A percentile compares a stretch with the other conserved stretches of the same genome.
phyloP scores from a whole-genome alignment of 2,113 vertebrate genomes.

The Crotalus viridis region DNA sequence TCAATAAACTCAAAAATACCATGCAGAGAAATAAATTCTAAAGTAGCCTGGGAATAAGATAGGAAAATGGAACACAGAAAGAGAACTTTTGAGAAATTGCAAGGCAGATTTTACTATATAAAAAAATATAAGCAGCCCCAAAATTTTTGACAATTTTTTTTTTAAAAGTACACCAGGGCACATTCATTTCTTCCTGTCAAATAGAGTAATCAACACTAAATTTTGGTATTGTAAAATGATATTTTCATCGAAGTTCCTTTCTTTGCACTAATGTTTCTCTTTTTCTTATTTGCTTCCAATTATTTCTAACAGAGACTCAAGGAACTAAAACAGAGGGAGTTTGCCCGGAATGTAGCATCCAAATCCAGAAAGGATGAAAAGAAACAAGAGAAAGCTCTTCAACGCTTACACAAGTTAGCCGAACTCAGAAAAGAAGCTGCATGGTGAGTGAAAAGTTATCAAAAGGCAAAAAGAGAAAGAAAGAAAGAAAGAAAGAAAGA shows the following conservation, averaged over 20 bases:
- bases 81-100: neutral
- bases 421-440: constrained; percentile 76
- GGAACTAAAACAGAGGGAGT: constrained; percentile 93
- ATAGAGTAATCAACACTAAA: neutral
- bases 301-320: constrained; percentile 83
- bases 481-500: no score
- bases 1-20: neutral
- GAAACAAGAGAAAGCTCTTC: constrained; percentile 82
- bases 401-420: constrained; percentile 80
- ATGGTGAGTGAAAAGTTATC: constrained; percentile 69
- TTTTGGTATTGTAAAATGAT: neutral
- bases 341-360: constrained; percentile 85
- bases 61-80: neutral
- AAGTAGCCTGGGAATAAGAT: neutral
- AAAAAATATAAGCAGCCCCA: neutral
- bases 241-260: neutral
- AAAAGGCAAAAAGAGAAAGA: constrained; percentile 31
- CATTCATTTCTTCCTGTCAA: neutral
- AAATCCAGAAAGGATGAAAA: constrained; percentile 86
- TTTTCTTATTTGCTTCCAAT: constrained; percentile 34
- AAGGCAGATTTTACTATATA: neutral
- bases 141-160: neutral
- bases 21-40: neutral
- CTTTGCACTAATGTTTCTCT: neutral
- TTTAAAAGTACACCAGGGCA: neutral